phyloP scores from a whole-genome alignment of 2,113 vertebrate genomes.

The Python bivittatus region DNA sequence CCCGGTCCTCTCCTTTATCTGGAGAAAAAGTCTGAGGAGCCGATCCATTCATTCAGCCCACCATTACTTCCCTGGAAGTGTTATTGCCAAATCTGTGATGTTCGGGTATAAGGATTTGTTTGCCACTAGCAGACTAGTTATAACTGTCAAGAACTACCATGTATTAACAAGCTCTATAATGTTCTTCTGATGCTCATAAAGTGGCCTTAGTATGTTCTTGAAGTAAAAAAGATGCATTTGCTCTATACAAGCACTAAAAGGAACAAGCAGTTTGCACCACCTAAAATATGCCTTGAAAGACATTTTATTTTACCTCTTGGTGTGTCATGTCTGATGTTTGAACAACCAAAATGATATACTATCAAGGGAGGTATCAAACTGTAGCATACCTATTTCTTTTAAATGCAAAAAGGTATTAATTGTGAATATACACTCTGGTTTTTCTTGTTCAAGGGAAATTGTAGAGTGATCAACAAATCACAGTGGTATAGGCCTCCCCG shows the following conservation, averaged over 20 bases:
- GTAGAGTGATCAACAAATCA: slow-evolving; percentile 71
- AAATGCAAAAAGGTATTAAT: slow-evolving; percentile 60
- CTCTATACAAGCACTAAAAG: slow-evolving; percentile 4
- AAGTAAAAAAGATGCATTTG: slow-evolving; percentile 9
- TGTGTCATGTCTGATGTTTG: slow-evolving; percentile 45
- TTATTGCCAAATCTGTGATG: background rate
- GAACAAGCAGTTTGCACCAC: slow-evolving; percentile 4
- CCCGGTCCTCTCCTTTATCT: no score
- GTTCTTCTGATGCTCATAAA: background rate
- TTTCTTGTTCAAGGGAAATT: slow-evolving; percentile 43
- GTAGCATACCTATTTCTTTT: slow-evolving; percentile 56
- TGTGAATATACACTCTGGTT: slow-evolving; percentile 46
- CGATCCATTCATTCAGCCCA: no score
- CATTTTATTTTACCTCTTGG: slow-evolving; percentile 52
- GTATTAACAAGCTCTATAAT: background rate
- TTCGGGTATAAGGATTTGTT: background rate
- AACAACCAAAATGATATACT: slow-evolving; percentile 48
- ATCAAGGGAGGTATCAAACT: slow-evolving; percentile 40
- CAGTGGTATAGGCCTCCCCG: slow-evolving; percentile 45
- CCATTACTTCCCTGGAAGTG: no score
- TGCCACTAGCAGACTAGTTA: background rate
- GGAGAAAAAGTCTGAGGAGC: no score
- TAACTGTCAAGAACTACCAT: slow-evolving; percentile 5
- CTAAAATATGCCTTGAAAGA: slow-evolving; percentile 25
- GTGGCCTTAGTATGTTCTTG: slow-evolving; percentile 3